Evolutionary conservation across 2,113 vertebrate genomes (phyloP), one percentile per base, ranked within the genome.

Genomic region (Orthochromis malagaraziensis): DNA sequence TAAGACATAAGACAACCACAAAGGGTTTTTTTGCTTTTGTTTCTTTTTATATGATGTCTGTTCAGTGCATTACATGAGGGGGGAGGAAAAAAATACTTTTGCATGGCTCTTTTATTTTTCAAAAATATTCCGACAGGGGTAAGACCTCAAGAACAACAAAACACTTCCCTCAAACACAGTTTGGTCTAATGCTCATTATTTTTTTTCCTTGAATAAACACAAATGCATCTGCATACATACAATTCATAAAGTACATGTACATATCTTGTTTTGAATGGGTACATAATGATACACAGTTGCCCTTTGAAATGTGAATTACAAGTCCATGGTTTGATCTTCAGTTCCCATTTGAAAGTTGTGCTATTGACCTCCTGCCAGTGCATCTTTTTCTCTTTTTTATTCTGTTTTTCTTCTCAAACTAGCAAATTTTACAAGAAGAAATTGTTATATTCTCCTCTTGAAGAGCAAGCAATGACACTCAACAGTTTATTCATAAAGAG

Each of bases 211-310:
- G 87, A 93, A 92, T 91, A 90, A 95, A 95, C 91, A 95, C 93
- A 94, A 95, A 95, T 93, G 91, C 92, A 95, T 95, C 89, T 88
- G 94, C 95, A 96, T 95, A 96, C 94, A 95, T 94, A 95, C 91
- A 90, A 85, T 91, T 95, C 89, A 93, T 92, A 94, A 94, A 92
- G 85, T 94, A 95, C 93, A 96, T 87, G 89, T 93, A 95, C 93
- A 94, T 94, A 88, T 91, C 84, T 93, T 92, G 83, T 89, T 93
- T 88, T 92, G 87, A 93, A 93, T 89, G 94, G 82, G 88, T 94
- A 95, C 93, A 94, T 93, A 88, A 95, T 95, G 91, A 92, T 91
- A 96, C 92, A 94, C 91, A 80, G 84, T 95, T 94, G 93, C 93
- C 95, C 93, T 95, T 94, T 93, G 83, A 94, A 93, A 92, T 91